Evolutionary conservation across 2,113 vertebrate species (phyloP).

Genomic region (Cheilinus undulatus): DNA sequence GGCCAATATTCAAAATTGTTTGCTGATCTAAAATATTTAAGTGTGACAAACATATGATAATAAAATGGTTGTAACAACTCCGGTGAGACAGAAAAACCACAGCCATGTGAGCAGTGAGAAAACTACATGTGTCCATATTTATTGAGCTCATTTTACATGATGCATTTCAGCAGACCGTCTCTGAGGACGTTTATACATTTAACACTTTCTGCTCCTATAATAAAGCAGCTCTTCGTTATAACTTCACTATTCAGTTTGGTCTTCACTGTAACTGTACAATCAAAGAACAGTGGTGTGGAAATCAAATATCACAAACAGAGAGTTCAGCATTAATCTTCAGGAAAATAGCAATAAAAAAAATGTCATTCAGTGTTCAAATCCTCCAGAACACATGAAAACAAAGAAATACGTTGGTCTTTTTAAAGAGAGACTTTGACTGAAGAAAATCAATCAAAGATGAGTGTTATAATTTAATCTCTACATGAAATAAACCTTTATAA

Average conservation of each 20-base stretch:
- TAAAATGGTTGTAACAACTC: no score
- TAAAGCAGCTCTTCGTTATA: conserved; percentile 65
- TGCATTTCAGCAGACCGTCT: conserved; percentile 74
- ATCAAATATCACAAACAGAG: conserved; percentile 47
- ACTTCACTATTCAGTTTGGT: conserved; percentile 61
- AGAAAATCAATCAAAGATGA: conserved; percentile 40
- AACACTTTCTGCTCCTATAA: conserved; percentile 69
- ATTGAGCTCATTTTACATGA: conserved; percentile 81
- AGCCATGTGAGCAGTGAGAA: conserved; percentile 33
- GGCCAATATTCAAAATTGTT: no score
- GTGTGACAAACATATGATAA: no score
- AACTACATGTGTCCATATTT: conserved; percentile 78
- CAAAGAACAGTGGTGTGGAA: conserved; percentile 71
- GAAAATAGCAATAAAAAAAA: conserved; percentile 36
- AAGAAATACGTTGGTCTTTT: conserved; percentile 32
- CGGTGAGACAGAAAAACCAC: conserved; percentile 1
- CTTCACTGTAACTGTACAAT: conserved; percentile 76
- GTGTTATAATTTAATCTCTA: conserved; percentile 10
- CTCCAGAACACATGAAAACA: conserved; percentile 30
- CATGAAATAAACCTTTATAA: conserved; percentile 14
- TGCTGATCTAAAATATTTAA: no score
- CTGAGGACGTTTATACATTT: conserved; percentile 79
- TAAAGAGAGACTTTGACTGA: conserved; percentile 70
- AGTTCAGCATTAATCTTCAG: conserved; percentile 46
- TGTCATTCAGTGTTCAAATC: conserved; percentile 46